These are phyloP conservation scores for Denticeps clupeoides DNA, from an alignment of 2,797 vertebrate genomes.

Conservation along the genomic window DNA sequence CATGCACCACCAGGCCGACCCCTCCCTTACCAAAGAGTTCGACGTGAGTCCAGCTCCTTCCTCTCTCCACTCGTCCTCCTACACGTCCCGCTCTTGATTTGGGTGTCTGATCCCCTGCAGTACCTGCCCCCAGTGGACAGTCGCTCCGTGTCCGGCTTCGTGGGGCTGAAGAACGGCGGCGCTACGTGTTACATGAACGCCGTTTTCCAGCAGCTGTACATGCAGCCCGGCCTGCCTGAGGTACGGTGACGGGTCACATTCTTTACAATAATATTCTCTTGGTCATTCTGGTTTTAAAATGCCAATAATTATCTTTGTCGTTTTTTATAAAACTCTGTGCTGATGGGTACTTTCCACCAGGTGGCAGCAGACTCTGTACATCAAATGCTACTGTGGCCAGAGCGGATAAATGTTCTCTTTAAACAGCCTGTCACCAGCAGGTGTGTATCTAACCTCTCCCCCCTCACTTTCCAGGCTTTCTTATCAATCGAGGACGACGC, in stretches of 20 bases:
- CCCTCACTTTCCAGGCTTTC: slow-evolving; percentile 72
- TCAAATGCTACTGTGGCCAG: too few species aligned
- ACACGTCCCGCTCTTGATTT: background rate
- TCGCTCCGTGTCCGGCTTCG: slow-evolving; percentile 87
- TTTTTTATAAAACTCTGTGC: too few species aligned
- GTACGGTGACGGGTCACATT: slow-evolving; percentile 41
- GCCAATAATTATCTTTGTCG: background rate
- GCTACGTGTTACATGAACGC: slow-evolving; percentile 99
- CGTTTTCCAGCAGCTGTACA: slow-evolving; percentile 97
- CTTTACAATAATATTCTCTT: too few species aligned
- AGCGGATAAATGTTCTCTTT: too few species aligned
- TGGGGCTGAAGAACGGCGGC: slow-evolving; percentile 92
- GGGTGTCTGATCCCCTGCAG: slow-evolving; percentile 39
- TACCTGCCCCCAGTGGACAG: slow-evolving; percentile 95
- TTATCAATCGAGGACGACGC: slow-evolving; percentile 93
- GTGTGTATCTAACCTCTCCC: background rate
- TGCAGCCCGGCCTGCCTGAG: slow-evolving; percentile 96
- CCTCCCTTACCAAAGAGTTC: slow-evolving; percentile 94
- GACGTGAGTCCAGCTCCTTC: slow-evolving; percentile 64
- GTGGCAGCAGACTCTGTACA: slow-evolving; percentile 7
- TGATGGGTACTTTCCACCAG: slow-evolving; percentile 12
- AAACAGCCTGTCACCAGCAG: too few species aligned
- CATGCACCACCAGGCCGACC: slow-evolving; percentile 94
- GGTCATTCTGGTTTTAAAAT: background rate
- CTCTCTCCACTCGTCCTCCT: background rate